Evolutionary conservation across 2,888 invertebrate species (phyloP).

Genomic region (Agrochola litura): DNA sequence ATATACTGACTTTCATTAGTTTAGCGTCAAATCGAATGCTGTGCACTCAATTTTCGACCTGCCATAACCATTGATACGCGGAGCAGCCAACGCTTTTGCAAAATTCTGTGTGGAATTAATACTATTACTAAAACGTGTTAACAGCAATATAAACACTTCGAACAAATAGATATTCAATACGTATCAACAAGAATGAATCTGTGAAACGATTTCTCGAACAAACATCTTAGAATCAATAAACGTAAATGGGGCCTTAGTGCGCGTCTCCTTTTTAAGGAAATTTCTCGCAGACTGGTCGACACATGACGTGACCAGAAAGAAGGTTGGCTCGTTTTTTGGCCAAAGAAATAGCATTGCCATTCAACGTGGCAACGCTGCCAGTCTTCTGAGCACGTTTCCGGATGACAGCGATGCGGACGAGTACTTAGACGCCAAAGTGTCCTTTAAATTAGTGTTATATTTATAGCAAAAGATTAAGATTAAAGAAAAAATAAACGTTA

Average conservation of each 20-base stretch:
- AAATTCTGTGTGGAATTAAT: conserved; percentile 6
- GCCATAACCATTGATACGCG: neutral
- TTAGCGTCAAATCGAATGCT: neutral
- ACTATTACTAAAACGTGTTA: neutral
- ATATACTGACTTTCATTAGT: neutral
- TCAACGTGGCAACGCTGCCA: too few species aligned
- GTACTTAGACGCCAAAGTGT: too few species aligned
- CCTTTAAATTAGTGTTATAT: too few species aligned
- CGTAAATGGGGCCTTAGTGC: too few species aligned
- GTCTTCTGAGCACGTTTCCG: too few species aligned
- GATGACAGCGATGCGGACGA: too few species aligned
- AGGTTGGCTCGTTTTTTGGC: too few species aligned
- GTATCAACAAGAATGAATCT: neutral
- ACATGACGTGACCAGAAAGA: too few species aligned
- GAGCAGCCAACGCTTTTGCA: neutral
- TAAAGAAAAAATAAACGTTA: neutral
- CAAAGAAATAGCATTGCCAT: too few species aligned
- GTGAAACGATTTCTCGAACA: conserved; percentile 1
- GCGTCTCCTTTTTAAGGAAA: too few species aligned
- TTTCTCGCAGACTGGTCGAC: too few species aligned
- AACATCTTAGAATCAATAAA: neutral
- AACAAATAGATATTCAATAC: conserved; percentile 2
- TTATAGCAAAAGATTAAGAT: too few species aligned
- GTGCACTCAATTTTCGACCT: conserved; percentile 11
- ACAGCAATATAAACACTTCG: neutral